phyloP scores from a whole-genome alignment of 2,113 vertebrate species.

The Narcine bancroftii region DNA sequence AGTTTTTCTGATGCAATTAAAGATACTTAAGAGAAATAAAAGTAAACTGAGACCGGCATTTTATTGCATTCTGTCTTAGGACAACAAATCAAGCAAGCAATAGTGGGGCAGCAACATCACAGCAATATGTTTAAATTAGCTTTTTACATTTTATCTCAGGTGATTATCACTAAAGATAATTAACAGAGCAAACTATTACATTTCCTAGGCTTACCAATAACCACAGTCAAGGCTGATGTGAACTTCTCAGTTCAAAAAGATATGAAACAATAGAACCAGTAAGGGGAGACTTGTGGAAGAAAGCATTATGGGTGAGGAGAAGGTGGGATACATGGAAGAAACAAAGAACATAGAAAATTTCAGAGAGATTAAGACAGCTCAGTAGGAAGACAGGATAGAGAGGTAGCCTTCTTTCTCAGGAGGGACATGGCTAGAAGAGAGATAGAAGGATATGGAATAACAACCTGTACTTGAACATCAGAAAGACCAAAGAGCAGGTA shows the following conservation, averaged over 20 bases:
- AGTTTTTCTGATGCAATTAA: background rate
- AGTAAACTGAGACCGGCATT: background rate
- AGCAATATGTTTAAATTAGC: background rate
- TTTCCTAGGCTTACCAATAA: background rate
- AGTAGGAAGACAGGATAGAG: background rate
- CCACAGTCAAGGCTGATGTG: background rate
- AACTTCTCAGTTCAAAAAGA: background rate
- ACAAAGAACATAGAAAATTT: background rate
- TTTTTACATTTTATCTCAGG: slow-evolving; percentile 19
- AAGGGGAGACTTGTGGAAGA: background rate
- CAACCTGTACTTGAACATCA: too few relatives aligned
- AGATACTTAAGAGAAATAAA: background rate
- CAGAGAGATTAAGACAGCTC: background rate
- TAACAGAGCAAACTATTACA: background rate
- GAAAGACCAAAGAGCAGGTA: too few relatives aligned
- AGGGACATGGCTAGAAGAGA: too few relatives aligned
- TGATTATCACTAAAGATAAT: background rate
- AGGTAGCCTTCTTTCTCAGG: too few relatives aligned
- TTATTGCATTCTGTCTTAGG: background rate
- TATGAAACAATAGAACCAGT: background rate
- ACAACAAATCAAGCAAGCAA: background rate
- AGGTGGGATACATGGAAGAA: background rate
- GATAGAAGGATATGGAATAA: too few relatives aligned
- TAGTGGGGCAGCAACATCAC: background rate
- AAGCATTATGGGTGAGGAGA: background rate